Base-by-base conservation (phyloP, 2,888 invertebrate genomes). In the Exocentrus adspersus region DNA sequence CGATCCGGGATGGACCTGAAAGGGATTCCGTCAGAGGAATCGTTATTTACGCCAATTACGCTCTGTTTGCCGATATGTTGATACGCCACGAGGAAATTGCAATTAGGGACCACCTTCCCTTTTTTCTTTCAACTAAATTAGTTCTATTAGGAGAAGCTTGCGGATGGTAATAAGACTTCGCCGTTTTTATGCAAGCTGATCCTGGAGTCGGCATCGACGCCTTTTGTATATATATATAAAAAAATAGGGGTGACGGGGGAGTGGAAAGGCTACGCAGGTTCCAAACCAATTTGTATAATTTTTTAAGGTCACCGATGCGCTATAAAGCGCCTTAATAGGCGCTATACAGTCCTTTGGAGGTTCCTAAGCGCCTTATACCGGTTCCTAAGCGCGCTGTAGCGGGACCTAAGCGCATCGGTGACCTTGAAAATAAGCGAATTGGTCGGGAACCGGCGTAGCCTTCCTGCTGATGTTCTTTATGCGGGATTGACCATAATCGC, bases 1-100 rank as follows among this genome's bases (percentile, higher is more conserved):
- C 66, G 67, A 53, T 28, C 19, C 54, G 50, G 59, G 62, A 64
- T 53, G 32, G 37, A 54, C 54, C 51, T 41, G 32, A 65, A 62
- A 56, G 51, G 45, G 51, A 48, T 56, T 66, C 43, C 53, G 62
- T 54, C 24, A 21, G 21, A 24, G 37, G 62, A 48, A 16, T 69
- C 60, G 67, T 69, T 67, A 65, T 63, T 69, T 67, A 65, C 67
- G 69, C 64, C 67, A 69, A 67, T 69, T 69, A 66, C 60, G 50
- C 57, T 53, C 50, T 50, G 56, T 62, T 62, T 62, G 56, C 60
- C 54, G 24, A 61, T 50, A 59, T 50, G 57, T 42, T n/a, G 54
- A 21, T 42, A 24, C 14, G 42, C 46, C 46, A 19, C 12, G 24
- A 32, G 45, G 12, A 57, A 46, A 46, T 32, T 46, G 57, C 57